These are phyloP conservation scores for Simalia tracyae DNA, from an alignment of 2,797 vertebrate genomes.

Conservation along the genomic window DNA sequence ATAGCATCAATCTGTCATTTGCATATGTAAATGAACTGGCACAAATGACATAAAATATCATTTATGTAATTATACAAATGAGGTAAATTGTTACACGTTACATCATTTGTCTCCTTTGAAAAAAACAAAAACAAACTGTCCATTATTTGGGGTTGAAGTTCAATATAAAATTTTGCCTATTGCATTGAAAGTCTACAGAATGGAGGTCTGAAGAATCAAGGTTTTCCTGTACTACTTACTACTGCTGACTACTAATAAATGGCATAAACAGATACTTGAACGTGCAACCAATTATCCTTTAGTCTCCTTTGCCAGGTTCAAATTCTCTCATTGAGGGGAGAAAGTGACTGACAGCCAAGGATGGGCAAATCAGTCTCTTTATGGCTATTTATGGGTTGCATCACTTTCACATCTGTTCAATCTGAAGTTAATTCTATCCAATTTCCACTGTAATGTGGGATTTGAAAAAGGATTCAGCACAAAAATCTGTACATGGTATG, in stretches of 20 bases:
- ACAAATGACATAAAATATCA: neutral
- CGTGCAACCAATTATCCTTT: too few species aligned
- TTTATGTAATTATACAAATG: neutral
- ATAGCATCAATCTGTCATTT: neutral
- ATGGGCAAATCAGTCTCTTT: neutral
- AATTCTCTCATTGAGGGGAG: neutral
- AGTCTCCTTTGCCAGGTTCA: neutral
- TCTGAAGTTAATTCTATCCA: neutral
- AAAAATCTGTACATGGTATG: neutral
- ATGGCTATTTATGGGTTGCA: neutral
- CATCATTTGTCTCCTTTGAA: neutral
- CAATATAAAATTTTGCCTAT: neutral
- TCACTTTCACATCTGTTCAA: neutral
- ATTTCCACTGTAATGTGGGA: neutral
- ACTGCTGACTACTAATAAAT: neutral
- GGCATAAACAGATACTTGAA: neutral
- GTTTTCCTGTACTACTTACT: neutral
- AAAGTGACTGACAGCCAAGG: neutral
- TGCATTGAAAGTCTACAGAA: neutral
- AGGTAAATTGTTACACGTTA: neutral
- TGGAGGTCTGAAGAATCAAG: neutral
- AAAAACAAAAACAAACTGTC: neutral
- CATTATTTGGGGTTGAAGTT: neutral
- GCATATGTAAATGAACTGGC: neutral
- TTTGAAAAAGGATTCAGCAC: neutral